A percentile compares a stretch with the other conserved stretches of the same genome.
Evolutionary conservation across 2,888 invertebrate species (phyloP).

Genomic region (Selenia dentaria): DNA sequence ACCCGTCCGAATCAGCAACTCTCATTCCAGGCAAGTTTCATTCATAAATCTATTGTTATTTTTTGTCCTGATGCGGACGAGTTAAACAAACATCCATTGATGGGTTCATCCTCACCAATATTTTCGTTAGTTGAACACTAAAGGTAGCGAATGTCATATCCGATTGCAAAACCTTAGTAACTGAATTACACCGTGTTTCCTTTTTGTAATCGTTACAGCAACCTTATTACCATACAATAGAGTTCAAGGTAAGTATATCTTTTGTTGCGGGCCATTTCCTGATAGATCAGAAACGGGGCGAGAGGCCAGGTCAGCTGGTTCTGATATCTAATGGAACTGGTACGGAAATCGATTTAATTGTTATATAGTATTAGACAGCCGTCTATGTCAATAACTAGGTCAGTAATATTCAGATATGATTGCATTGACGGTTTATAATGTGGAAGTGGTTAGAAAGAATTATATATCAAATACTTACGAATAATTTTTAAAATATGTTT

Average conservation of each 20-base stretch:
- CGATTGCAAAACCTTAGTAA: slow-evolving; percentile 12
- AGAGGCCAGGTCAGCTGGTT: slow-evolving; percentile 10
- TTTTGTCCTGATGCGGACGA: too few species aligned
- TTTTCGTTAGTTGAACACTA: too few species aligned
- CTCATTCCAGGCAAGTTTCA: too few species aligned
- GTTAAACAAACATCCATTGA: too few species aligned
- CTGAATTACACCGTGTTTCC: slow-evolving; percentile 5
- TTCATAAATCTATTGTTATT: too few species aligned
- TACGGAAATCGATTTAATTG: slow-evolving; percentile 32
- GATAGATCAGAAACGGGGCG: slow-evolving; percentile 5
- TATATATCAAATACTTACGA: too few species aligned
- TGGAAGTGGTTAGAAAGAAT: too few species aligned
- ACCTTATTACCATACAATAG: slow-evolving; percentile 22
- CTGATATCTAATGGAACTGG: slow-evolving; percentile 18
- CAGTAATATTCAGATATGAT: background rate
- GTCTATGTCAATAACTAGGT: slow-evolving; percentile 14
- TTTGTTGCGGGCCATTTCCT: slow-evolving; percentile 15
- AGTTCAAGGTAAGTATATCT: slow-evolving; percentile 22
- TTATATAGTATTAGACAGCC: slow-evolving; percentile 21
- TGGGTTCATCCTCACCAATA: too few species aligned
- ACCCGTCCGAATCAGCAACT: too few species aligned
- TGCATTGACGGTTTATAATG: too few species aligned
- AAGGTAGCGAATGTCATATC: too few species aligned
- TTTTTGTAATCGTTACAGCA: slow-evolving; percentile 8
- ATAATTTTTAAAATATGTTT: too few species aligned